These are phyloP conservation scores for Sphaeridia pumilis DNA, from an alignment of 2,888 invertebrate genomes.

Conservation along the genomic window DNA sequence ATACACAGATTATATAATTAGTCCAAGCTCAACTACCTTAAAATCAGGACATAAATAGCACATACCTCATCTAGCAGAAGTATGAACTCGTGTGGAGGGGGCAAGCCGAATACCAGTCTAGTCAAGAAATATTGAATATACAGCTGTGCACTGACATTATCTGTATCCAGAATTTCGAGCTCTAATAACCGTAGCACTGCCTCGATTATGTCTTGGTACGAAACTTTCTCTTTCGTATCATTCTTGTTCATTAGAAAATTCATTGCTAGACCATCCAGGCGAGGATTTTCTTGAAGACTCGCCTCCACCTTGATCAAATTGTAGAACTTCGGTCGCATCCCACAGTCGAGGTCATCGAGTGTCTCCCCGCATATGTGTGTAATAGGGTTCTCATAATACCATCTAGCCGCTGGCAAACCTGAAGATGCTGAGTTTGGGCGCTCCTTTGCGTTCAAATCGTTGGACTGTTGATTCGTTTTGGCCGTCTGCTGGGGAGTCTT, in stretches of 20 bases:
- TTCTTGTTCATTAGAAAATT: conserved; percentile 88
- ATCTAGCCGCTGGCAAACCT: conserved; percentile 28
- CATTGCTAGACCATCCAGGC: conserved; percentile 58
- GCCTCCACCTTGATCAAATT: conserved; percentile 68
- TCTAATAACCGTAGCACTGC: conserved; percentile 73
- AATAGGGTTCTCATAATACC: conserved; percentile 33
- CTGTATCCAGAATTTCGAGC: conserved; percentile 41
- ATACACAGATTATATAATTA: not conserved
- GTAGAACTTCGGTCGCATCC: conserved; percentile 76
- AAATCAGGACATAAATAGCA: not conserved
- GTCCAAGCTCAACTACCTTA: not conserved
- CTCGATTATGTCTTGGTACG: conserved; percentile 74
- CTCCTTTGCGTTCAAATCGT: conserved; percentile 3
- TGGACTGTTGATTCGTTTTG: conserved; percentile 11
- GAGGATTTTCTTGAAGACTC: conserved; percentile 68
- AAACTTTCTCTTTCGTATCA: conserved; percentile 55
- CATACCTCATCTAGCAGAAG: conserved; percentile 12
- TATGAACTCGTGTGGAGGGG: conserved; percentile 33
- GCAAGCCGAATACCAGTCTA: conserved; percentile 30
- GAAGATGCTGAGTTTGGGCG: conserved; percentile 13
- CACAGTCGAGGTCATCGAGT: conserved; percentile 40
- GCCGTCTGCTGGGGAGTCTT: conserved; percentile 9
- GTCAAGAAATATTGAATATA: conserved; percentile 35
- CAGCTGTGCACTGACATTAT: conserved; percentile 53
- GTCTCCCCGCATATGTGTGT: conserved; percentile 10